A percentile compares a stretch with the other conserved stretches of the same genome.
Evolutionary conservation across 1,140 invertebrate species (phyloP).

Genomic region (Stratiolaelaps scimitus): DNA sequence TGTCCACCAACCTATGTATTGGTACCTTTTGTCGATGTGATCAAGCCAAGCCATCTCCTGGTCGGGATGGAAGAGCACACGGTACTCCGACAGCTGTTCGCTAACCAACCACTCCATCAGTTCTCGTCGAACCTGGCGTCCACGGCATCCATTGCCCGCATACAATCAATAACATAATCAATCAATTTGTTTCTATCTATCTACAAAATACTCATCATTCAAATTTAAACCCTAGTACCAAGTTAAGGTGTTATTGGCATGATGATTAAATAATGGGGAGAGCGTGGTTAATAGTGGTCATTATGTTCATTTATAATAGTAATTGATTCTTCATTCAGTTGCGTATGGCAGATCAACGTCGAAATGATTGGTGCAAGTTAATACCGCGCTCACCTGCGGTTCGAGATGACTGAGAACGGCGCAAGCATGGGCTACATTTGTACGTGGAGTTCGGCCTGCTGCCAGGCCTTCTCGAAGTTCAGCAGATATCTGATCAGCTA

Average conservation of each 20-base stretch:
- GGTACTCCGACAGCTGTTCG: slow-evolving; percentile 78
- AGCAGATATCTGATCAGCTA: slow-evolving; percentile 78
- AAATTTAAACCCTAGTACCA: no score
- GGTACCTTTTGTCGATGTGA: slow-evolving; percentile 69
- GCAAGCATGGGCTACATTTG: slow-evolving; percentile 24
- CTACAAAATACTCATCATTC: no score
- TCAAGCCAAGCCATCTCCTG: slow-evolving; percentile 93
- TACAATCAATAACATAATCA: no score
- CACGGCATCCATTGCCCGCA: no score
- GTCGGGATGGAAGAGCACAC: slow-evolving; percentile 80
- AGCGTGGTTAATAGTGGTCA: not conserved
- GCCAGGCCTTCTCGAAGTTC: slow-evolving; percentile 89
- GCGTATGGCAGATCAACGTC: not conserved
- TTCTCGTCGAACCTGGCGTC: slow-evolving; percentile 48
- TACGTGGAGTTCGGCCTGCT: slow-evolving; percentile 39
- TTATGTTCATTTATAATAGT: not conserved
- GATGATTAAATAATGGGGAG: no score
- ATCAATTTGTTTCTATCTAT: no score
- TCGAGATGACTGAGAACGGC: slow-evolving; percentile 6
- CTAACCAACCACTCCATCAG: slow-evolving; percentile 82
- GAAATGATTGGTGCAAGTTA: no score
- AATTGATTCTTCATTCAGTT: not conserved
- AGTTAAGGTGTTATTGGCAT: no score
- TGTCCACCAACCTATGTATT: no score
- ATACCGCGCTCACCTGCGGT: not conserved